Conservation (phyloP, 2,888 invertebrate species). For the Steromphala cineraria region DNA sequence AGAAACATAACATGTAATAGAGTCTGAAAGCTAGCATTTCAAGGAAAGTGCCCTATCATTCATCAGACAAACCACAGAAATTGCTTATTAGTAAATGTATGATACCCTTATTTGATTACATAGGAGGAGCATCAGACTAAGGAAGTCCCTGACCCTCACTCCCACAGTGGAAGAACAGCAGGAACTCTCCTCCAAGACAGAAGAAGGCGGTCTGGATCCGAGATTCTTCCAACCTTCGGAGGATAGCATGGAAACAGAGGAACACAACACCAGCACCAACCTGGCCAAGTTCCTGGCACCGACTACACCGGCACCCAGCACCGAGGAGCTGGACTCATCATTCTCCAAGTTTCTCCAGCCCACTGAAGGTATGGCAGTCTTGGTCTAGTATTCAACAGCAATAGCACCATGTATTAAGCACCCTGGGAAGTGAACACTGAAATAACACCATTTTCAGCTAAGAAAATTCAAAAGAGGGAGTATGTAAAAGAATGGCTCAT, state of each 20-base stretch:
- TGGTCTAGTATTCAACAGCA: too few species aligned
- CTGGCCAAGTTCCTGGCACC: not conserved
- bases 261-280: not conserved
- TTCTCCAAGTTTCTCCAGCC: conserved; percentile 3
- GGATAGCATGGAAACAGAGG: conserved; percentile 16
- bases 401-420: too few species aligned
- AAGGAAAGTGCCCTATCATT: too few species aligned
- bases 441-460: too few species aligned
- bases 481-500: too few species aligned
- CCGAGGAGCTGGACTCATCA: not conserved
- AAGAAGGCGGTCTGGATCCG: not conserved
- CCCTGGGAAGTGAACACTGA: too few species aligned
- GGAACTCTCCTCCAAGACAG: not conserved
- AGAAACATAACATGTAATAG: too few species aligned
- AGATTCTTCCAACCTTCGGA: not conserved
- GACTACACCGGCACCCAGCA: not conserved
- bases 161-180: not conserved
- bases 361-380: not conserved
- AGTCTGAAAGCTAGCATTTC: too few species aligned
- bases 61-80: too few species aligned
- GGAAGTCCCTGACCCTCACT: conserved; percentile 29
- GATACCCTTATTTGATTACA: not conserved
- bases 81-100: too few species aligned
- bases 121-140: conserved; percentile 29
- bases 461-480: too few species aligned